These are phyloP conservation scores for Eospalax fontanierii DNA, from an alignment of 2,797 vertebrate species.

Conservation along the genomic window DNA sequence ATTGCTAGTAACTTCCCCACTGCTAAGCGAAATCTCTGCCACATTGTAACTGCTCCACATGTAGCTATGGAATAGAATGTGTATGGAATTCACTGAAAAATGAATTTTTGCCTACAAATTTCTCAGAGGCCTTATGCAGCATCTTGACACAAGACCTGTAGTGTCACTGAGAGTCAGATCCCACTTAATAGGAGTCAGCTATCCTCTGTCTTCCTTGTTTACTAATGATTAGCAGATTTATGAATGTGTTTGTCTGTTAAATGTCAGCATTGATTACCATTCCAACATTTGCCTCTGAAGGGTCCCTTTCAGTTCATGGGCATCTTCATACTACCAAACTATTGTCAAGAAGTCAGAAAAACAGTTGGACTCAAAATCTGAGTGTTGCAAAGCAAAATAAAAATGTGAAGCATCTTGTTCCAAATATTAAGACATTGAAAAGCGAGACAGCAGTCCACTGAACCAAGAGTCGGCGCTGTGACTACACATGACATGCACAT, in stretches of 20 bases:
- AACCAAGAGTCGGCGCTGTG: neutral
- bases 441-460: neutral
- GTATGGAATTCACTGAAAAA: neutral
- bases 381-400: neutral
- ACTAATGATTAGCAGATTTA: conserved; percentile 65
- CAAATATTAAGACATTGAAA: conserved; percentile 22
- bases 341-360: neutral
- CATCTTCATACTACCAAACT: neutral
- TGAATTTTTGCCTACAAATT: conserved; percentile 47
- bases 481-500: rapidly evolving
- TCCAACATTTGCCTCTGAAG: conserved; percentile 50
- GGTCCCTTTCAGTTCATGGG: neutral
- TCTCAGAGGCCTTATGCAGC: neutral
- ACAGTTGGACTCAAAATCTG: neutral
- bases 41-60: neutral
- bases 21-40: neutral
- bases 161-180: neutral
- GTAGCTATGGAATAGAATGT: neutral
- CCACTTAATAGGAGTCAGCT: conserved; percentile 23
- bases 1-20: neutral
- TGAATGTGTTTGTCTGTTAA: conserved; percentile 73
- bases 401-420: neutral
- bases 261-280: conserved; percentile 78
- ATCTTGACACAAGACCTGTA: conserved; percentile 17
- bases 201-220: conserved; percentile 70